Evolutionary conservation across 2,888 invertebrate genomes (phyloP).

Genomic region (Exocentrus adspersus): DNA sequence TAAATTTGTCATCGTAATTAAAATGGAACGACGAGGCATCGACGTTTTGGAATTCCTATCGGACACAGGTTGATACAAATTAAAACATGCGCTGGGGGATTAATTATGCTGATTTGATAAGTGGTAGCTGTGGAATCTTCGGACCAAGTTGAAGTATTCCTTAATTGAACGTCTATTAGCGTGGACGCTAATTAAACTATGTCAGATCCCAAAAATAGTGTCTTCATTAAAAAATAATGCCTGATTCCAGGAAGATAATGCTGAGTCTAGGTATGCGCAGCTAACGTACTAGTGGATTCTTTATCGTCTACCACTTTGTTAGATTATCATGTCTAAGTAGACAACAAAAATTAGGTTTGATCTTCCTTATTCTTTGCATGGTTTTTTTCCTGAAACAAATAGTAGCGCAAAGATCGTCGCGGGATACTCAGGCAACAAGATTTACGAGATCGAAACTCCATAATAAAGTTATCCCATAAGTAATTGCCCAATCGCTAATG

Average conservation of each 20-base stretch:
- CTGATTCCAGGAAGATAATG: background rate
- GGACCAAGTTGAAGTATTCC: background rate
- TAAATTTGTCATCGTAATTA: slow-evolving; percentile 40
- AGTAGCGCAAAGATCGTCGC: background rate
- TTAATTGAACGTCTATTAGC: background rate
- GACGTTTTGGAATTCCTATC: slow-evolving; percentile 11
- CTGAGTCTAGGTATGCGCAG: too few species aligned
- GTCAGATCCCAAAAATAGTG: background rate
- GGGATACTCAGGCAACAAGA: too few species aligned
- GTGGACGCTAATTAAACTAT: background rate
- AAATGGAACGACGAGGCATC: slow-evolving; percentile 16
- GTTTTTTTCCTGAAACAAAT: background rate
- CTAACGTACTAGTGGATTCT: too few species aligned
- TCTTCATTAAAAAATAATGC: background rate
- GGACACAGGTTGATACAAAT: slow-evolving; percentile 2
- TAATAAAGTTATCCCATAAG: slow-evolving; percentile 23
- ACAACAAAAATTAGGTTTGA: background rate
- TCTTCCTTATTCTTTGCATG: background rate
- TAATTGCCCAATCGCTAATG: slow-evolving; percentile 32
- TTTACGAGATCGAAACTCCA: background rate
- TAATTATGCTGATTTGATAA: background rate
- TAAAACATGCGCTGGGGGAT: slow-evolving; percentile 8
- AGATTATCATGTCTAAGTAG: background rate
- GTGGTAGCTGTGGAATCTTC: background rate
- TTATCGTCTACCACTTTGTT: too few species aligned